phyloP scores from a whole-genome alignment of 1,140 invertebrate genomes.

The Drosophila obscura region DNA sequence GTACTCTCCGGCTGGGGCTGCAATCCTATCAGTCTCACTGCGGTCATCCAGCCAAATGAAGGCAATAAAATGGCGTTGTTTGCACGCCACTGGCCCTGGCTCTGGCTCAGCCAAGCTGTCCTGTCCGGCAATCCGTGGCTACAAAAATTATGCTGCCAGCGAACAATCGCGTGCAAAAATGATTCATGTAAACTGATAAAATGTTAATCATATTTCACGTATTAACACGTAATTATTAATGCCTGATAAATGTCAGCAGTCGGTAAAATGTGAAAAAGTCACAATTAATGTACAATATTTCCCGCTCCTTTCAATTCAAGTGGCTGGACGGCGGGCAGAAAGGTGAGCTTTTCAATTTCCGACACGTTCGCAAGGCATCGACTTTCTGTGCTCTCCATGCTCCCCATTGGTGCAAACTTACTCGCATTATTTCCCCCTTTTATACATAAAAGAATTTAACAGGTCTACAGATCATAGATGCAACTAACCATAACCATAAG shows the following conservation, averaged over 20 bases:
- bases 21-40: slow-evolving; percentile 37
- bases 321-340: slow-evolving; percentile 1
- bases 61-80: slow-evolving; percentile 56
- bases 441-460: too few relatives aligned
- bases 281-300: slow-evolving; percentile 49
- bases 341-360: too few relatives aligned
- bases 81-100: slow-evolving; percentile 31
- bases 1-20: slow-evolving; percentile 20
- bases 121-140: background rate
- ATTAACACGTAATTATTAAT: slow-evolving; percentile 68
- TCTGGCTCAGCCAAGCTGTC: background rate
- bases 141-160: slow-evolving; percentile 9
- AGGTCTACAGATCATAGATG: too few relatives aligned
- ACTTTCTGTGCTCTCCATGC: background rate
- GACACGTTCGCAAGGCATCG: background rate
- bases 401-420: too few relatives aligned
- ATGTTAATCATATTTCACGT: slow-evolving; percentile 59
- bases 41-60: slow-evolving; percentile 57
- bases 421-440: too few relatives aligned
- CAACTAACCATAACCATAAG: too few relatives aligned
- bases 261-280: slow-evolving; percentile 45
- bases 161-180: slow-evolving; percentile 29
- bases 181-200: slow-evolving; percentile 59
- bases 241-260: slow-evolving; percentile 56
- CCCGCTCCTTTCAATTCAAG: slow-evolving; percentile 12